Percentiles rank a stretch among this genome's conserved stretches.
phyloP scores from a whole-genome alignment of 2,113 vertebrate genomes.

The Channa maculata region DNA sequence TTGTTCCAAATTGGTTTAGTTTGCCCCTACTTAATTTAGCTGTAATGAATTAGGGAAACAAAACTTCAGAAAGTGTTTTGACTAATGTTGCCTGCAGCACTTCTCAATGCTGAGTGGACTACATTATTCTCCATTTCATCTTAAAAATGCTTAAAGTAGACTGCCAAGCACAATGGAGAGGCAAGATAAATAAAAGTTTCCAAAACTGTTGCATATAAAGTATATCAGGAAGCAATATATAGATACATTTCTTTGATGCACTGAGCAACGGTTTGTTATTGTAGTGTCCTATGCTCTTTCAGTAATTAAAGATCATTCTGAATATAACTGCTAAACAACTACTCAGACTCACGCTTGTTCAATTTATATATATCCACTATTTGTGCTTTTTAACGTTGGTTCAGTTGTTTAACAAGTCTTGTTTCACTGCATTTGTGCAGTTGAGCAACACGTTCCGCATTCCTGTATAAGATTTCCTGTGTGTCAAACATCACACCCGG shows the following conservation, averaged over 20 bases:
- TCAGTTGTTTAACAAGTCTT: slow-evolving; percentile 15
- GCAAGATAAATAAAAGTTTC: not conserved
- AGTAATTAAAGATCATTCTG: not conserved
- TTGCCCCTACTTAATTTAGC: not conserved
- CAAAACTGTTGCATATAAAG: not conserved
- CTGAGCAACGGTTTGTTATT: too few relatives aligned
- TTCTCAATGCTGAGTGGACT: not conserved
- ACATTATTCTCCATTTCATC: not conserved
- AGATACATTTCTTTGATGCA: too few relatives aligned
- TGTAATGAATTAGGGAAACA: not conserved
- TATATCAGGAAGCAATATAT: too few relatives aligned
- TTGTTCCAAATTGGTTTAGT: not conserved
- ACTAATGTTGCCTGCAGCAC: not conserved
- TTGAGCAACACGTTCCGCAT: not conserved
- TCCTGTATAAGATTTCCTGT: not conserved
- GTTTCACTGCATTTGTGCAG: not conserved
- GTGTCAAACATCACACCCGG: slow-evolving; percentile 10
- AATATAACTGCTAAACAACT: slow-evolving; percentile 14
- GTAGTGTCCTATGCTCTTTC: too few relatives aligned
- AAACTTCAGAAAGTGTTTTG: not conserved
- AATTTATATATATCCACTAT: not conserved
- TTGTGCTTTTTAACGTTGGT: not conserved
- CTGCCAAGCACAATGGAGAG: too few relatives aligned
- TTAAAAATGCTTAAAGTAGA: not conserved
- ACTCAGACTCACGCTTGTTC: not conserved